These are phyloP conservation scores for Rhynchophorus ferrugineus DNA, from an alignment of 1,140 invertebrate genomes.

Conservation along the genomic window DNA sequence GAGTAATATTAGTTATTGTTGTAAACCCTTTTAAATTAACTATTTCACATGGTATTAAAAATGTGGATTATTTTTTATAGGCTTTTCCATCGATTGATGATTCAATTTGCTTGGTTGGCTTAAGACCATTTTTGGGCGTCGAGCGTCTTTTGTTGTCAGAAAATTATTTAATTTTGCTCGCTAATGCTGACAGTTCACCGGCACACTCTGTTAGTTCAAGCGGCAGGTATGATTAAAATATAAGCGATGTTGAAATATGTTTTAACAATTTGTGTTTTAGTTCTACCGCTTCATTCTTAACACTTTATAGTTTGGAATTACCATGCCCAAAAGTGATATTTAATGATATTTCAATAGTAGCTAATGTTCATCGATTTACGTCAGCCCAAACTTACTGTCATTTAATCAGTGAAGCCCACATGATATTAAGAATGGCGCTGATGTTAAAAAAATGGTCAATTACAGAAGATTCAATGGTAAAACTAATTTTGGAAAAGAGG, in stretches of 20 bases:
- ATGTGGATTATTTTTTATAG: too few species aligned
- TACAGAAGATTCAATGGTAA: conserved; percentile 28
- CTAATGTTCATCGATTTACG: conserved; percentile 51
- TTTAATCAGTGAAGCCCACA: conserved; percentile 58
- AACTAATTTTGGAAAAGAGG: conserved; percentile 29
- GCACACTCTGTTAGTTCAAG: conserved; percentile 39
- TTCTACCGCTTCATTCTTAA: conserved; percentile 47
- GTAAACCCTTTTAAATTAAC: background rate
- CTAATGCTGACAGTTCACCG: conserved; percentile 49
- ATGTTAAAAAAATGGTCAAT: conserved; percentile 36
- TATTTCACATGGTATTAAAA: background rate
- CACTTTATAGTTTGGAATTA: conserved; percentile 56
- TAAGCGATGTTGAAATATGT: too few species aligned
- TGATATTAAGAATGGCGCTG: conserved; percentile 49
- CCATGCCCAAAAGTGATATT: conserved; percentile 54
- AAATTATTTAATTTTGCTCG: conserved; percentile 57
- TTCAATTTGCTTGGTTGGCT: conserved; percentile 62
- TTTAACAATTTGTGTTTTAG: too few species aligned
- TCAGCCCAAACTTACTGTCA: conserved; percentile 58
- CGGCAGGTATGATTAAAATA: conserved; percentile 29
- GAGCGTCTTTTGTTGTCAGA: conserved; percentile 55
- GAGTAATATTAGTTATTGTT: conserved; percentile 11
- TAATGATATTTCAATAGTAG: conserved; percentile 58
- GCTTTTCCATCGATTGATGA: conserved; percentile 53
- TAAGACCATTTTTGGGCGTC: conserved; percentile 65